Evolutionary conservation across 2,888 invertebrate species (phyloP).

Genomic region (Notocelia uddmanniana): DNA sequence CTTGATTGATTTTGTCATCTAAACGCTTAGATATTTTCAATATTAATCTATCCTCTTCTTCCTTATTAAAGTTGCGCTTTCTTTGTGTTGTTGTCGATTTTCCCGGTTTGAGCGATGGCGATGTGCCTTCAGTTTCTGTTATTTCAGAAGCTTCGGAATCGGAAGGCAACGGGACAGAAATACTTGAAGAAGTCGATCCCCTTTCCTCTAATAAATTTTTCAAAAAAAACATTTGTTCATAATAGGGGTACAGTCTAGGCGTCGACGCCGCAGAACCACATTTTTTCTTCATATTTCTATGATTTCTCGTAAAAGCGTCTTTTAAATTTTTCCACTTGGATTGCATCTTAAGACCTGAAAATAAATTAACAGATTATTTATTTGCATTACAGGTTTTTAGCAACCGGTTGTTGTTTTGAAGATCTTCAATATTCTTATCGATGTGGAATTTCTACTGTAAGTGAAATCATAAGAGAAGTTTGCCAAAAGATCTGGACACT

Average conservation of each 20-base stretch:
- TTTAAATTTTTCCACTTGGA: constrained; percentile 23
- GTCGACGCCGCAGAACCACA: constrained; percentile 23
- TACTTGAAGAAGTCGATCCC: constrained; percentile 14
- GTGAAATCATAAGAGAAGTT: constrained; percentile 50
- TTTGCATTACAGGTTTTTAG: constrained; percentile 50
- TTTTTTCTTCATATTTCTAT: constrained; percentile 21
- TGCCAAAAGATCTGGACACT: constrained; percentile 51
- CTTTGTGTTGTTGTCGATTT: constrained; percentile 19
- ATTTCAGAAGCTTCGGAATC: constrained; percentile 11
- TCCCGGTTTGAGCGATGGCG: constrained; percentile 11
- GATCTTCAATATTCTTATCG: constrained; percentile 52
- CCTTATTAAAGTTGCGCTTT: constrained; percentile 23
- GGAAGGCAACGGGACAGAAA: constrained; percentile 10
- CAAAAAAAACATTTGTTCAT: constrained; percentile 6
- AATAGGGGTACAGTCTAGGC: constrained; percentile 22
- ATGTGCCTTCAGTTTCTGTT: constrained; percentile 11
- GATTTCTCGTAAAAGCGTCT: constrained; percentile 21
- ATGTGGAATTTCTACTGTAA: constrained; percentile 54
- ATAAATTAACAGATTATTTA: constrained; percentile 17
- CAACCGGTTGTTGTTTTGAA: constrained; percentile 51
- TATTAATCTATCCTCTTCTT: constrained; percentile 24
- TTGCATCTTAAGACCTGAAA: constrained; percentile 29
- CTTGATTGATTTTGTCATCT: constrained; percentile 20
- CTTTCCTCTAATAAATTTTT: constrained; percentile 4
- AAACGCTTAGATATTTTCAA: constrained; percentile 16